A percentile compares a stretch with the other conserved stretches of the same genome.
Evolutionary conservation across 1,140 invertebrate genomes (phyloP).

Genomic region (Drosophila insularis): DNA sequence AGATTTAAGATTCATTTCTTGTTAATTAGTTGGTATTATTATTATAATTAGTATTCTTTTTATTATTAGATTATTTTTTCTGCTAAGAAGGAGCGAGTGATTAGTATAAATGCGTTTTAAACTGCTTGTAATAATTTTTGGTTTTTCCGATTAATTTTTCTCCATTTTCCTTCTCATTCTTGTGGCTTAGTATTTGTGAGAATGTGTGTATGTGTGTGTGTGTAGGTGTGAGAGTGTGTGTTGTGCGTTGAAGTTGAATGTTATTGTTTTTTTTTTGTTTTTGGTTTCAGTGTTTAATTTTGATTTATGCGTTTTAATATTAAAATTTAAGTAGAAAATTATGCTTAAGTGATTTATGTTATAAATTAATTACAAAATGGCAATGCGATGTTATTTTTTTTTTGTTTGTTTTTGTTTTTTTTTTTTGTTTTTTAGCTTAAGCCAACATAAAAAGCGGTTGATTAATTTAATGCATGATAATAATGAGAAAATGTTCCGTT

Average conservation of each 20-base stretch:
- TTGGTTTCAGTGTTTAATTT: constrained; percentile 54
- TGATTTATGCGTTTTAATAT: constrained; percentile 66
- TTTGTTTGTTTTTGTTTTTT: constrained; percentile 14
- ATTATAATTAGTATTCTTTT: constrained; percentile 34
- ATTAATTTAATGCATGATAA: constrained; percentile 47
- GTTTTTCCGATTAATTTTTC: constrained; percentile 15
- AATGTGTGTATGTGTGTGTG: constrained; percentile 23
- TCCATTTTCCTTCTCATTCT: constrained; percentile 37
- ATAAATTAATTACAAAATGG: constrained; percentile 63
- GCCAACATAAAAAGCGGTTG: constrained; percentile 66
- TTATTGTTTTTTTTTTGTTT: constrained; percentile 9
- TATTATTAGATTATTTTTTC: constrained; percentile 66
- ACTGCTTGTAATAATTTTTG: constrained; percentile 49
- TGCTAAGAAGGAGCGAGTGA: constrained; percentile 74
- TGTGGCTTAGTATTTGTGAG: constrained; percentile 19
- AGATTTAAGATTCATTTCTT: constrained; percentile 36
- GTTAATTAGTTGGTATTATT: constrained; percentile 4
- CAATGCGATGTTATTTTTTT: constrained; percentile 17
- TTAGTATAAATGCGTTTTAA: constrained; percentile 77
- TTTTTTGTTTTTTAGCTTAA: constrained; percentile 31
- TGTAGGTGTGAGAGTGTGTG: constrained; percentile 18
- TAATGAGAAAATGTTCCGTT: constrained; percentile 51
- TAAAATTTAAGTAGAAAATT: constrained; percentile 76
- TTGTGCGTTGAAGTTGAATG: constrained; percentile 78
- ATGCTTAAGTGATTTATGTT: constrained; percentile 56